Base-by-base conservation (phyloP, 2,113 vertebrate genomes). In the Tonatia bakeri region DNA sequence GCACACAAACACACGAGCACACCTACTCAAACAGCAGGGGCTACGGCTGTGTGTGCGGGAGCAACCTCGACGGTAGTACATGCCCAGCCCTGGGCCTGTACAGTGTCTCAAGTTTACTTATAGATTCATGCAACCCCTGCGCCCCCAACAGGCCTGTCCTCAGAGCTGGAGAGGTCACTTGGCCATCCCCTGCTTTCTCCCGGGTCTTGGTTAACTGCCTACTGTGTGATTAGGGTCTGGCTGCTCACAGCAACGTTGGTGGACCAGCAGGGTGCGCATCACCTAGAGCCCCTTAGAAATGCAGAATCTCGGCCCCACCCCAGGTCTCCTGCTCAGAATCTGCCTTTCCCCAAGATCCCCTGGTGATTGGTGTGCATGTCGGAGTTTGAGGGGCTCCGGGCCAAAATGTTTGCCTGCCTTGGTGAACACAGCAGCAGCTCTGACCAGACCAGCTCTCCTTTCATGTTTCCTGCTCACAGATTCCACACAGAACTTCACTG, bases 11-110 rank as follows among this genome's bases (percentile, higher is more conserved):
- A n/a, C 4, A 36, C 4, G 20, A 5, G 5, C 5, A 26, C 22
- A 13, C 15, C 3, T 11, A 77, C 36, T 43, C 20, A 52, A 8
- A 59, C 1, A 7, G 73, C 85, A 80, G 59, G 2, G 69, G 73
- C 54, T 47, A 15, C 10, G 17, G 54, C 43, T 1, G 4, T 7
- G 3, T 14, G 13, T 22, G 31, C 2, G 16, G 0, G 5, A 56
- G 33, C 5, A 13, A 43, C 16, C 54, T 89, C 22, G 12, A 4
- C 20, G 64, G 43, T 11, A 47, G 10, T 9, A 65, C 1, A n/a
- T 4, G 0, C 8, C 3, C 31, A 26, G 79, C 17, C 20, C 28
- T 20, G 5, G 11, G 8, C 40, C 77, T 13, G 22, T 20, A 7
- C 7, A 61, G 59, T 17, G 5, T 22, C 47, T 52, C 47, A 4